phyloP scores from a whole-genome alignment of 2,113 vertebrate genomes.

The Baryphthengus martii region DNA sequence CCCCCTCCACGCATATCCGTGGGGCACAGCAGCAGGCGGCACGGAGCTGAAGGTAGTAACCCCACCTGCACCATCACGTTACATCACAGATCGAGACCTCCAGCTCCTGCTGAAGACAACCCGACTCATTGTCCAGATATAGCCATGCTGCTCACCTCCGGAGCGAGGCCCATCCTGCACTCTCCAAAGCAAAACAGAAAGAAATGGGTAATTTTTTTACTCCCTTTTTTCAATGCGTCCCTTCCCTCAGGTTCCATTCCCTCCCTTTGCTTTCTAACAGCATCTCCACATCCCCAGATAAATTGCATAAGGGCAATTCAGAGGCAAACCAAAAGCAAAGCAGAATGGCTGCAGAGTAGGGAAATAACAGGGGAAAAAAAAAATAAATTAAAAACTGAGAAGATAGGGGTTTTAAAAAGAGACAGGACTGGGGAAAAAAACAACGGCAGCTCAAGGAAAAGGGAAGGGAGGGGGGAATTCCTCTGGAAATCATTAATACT shows the following conservation, averaged over 20 bases:
- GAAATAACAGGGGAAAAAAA: background rate
- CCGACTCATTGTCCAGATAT: rapidly evolving
- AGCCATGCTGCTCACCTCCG: background rate
- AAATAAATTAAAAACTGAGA: background rate
- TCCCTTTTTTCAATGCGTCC: background rate
- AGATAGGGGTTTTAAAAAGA: background rate
- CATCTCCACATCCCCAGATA: background rate
- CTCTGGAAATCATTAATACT: slow-evolving; percentile 69
- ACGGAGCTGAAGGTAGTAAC: background rate
- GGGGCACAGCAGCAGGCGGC: rapidly evolving
- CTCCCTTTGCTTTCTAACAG: background rate
- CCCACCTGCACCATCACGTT: background rate
- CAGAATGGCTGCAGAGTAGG: background rate
- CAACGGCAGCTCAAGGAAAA: background rate
- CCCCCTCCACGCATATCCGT: background rate
- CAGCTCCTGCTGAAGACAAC: background rate
- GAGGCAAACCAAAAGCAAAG: background rate
- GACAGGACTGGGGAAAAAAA: background rate
- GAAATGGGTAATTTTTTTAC: background rate
- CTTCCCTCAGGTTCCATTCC: rapidly evolving
- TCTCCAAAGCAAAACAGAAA: background rate
- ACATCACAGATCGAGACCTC: background rate
- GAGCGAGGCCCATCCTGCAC: background rate
- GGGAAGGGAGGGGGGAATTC: slow-evolving; percentile 5
- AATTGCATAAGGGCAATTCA: background rate